Conservation (phyloP, 2,113 vertebrate genomes). For the Actinemys pallida region DNA sequence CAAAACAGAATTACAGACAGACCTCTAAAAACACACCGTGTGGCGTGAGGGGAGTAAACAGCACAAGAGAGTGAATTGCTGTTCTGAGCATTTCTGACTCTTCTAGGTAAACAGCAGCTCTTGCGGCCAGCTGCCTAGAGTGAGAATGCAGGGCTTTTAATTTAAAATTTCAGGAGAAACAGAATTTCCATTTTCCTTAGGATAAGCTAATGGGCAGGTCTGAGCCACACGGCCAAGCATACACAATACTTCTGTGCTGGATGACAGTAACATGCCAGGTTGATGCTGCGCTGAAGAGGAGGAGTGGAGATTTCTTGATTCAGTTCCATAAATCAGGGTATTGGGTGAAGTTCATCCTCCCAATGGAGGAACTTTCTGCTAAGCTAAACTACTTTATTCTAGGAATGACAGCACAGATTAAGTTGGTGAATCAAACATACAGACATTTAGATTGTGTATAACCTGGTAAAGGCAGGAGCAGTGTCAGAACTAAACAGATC, state of each 20-base stretch:
- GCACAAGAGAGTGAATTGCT: not conserved
- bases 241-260: not conserved
- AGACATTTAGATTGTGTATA: not conserved
- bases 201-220: not conserved
- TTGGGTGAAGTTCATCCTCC: not conserved
- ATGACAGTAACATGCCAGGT: fast-evolving
- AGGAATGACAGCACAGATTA: not conserved
- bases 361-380: not conserved
- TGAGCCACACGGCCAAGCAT: not conserved
- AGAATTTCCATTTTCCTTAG: not conserved
- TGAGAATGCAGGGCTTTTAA: not conserved
- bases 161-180: not conserved
- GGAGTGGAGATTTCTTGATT: not conserved
- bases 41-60: not conserved
- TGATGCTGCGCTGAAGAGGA: fast-evolving
- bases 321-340: not conserved
- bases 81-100: not conserved
- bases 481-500: not conserved
- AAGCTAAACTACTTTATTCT: not conserved
- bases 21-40: fast-evolving
- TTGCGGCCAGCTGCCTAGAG: not conserved
- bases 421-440: fast-evolving
- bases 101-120: not conserved
- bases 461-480: not conserved
- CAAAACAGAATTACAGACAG: not conserved